Percentiles rank a stretch among this genome's conserved stretches.
Conservation (phyloP, 2,113 vertebrate species). For the Zingel zingel region DNA sequence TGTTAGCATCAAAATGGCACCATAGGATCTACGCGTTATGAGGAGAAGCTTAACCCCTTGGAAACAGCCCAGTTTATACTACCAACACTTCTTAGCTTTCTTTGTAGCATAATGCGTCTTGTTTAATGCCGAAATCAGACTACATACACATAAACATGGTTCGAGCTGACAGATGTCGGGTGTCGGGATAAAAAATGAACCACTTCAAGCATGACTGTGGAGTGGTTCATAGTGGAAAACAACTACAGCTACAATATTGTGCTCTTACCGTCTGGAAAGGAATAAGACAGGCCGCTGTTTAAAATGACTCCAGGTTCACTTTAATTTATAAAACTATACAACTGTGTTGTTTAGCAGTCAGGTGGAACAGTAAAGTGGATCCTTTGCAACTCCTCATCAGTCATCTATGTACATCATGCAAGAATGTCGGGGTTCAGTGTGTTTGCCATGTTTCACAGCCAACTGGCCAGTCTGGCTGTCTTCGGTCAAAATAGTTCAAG, state of each 20-base stretch:
- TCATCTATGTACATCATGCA: neutral
- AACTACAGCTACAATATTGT: too few species aligned
- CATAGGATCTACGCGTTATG: too few species aligned
- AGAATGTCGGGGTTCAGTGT: neutral
- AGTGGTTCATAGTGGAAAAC: too few species aligned
- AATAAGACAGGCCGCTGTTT: too few species aligned
- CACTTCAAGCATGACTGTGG: too few species aligned
- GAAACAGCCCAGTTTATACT: neutral
- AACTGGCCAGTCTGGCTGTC: neutral
- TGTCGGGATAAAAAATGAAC: neutral
- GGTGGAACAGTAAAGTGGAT: neutral
- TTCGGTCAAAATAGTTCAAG: neutral
- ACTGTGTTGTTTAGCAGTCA: neutral
- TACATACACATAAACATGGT: neutral
- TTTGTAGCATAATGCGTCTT: neutral
- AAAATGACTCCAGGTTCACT: too few species aligned
- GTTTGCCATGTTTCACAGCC: neutral
- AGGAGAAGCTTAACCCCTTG: too few species aligned
- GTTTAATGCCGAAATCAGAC: neutral
- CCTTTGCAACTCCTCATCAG: neutral
- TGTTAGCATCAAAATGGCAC: too few species aligned
- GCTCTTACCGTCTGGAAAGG: too few species aligned
- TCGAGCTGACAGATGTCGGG: neutral
- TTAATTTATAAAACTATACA: too few species aligned
- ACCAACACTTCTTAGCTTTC: neutral